phyloP scores from a whole-genome alignment of 2,888 invertebrate species.

The Drosophila austrosaltans region DNA sequence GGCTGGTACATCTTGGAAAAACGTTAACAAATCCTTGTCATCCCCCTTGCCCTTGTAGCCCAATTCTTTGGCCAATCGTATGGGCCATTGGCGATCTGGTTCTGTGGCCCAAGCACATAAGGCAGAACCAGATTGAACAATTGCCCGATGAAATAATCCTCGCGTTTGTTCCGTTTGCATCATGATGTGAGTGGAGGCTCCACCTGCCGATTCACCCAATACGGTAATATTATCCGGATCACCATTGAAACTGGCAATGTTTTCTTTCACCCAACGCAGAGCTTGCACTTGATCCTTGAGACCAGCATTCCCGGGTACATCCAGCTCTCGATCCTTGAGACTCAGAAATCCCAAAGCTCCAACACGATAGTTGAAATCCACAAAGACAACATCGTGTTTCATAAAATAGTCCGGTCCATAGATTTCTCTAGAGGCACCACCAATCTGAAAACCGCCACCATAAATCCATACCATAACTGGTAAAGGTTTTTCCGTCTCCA shows the following conservation, averaged over 20 bases:
- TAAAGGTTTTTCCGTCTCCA: conserved; percentile 60
- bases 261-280: conserved; percentile 84
- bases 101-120: conserved; percentile 60
- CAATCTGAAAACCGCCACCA: conserved; percentile 84
- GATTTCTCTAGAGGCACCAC: conserved; percentile 80
- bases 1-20: conserved; percentile 39
- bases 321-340: conserved; percentile 83
- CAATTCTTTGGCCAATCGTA: conserved; percentile 45
- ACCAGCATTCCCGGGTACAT: conserved; percentile 85
- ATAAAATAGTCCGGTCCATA: conserved; percentile 84
- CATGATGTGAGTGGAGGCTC: conserved; percentile 83
- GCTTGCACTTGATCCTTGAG: conserved; percentile 85
- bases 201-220: conserved; percentile 85
- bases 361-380: conserved; percentile 84
- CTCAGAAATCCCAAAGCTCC: conserved; percentile 84
- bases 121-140: conserved; percentile 79
- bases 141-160: conserved; percentile 81
- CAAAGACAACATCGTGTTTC: conserved; percentile 83
- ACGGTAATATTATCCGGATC: conserved; percentile 84
- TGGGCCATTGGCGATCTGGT: conserved; percentile 44
- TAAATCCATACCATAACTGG: conserved; percentile 84
- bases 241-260: conserved; percentile 84
- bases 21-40: conserved; percentile 56
- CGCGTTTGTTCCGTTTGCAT: conserved; percentile 84
- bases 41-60: conserved; percentile 43